Evolutionary conservation across 1,140 invertebrate species (phyloP), one percentile per base, ranked within the genome.

Genomic region (Lepidotrigona ventralis): DNA sequence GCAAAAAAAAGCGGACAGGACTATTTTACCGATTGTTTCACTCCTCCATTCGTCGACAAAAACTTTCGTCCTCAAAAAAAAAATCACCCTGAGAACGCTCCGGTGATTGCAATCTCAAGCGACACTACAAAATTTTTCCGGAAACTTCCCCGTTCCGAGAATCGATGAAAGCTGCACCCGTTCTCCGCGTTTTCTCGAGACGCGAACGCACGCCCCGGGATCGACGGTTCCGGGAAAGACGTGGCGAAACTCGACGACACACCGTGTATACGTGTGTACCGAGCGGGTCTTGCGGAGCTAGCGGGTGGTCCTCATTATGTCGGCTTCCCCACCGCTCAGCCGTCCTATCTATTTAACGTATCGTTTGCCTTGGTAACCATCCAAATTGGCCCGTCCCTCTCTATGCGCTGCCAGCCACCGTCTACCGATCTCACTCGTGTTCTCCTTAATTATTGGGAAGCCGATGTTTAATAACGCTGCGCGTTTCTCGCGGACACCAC

Each of bases 291-390:
- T 90, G 79, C 85, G 83, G 88, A 81, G 90, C 90, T 92, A 87
- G 92, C 93, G 93, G 93, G 93, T 94, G 93, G 93, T 94, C 93
- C 93, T 94, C 93, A 94, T 94, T 94, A 94, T 92, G 93, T 91
- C 77, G 84, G 90, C 84, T 88, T 91, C 91, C 92, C 90, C 91
- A 90, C 85, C 78, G 86, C 80, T 85, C 79, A 89, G 77, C 89
- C 90, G 90, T 93, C 92, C 93, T 94, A 94, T 94, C 94, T 94
- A 93, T 94, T 93, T 93, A 94, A 94, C 93, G 93, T 94, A 93
- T 94, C 94, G 92, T 93, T 94, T 93, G 92, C 91, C 93, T 93
- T 93, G 93, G 93, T 94, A 93, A 93, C 90, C 92, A 91, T 93
- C 93, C 93, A 94, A 94, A 94, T 94, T 93, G 92, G 93, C 91